Conservation (phyloP, 2,888 invertebrate species). For the Galerucella nymphaeae region DNA sequence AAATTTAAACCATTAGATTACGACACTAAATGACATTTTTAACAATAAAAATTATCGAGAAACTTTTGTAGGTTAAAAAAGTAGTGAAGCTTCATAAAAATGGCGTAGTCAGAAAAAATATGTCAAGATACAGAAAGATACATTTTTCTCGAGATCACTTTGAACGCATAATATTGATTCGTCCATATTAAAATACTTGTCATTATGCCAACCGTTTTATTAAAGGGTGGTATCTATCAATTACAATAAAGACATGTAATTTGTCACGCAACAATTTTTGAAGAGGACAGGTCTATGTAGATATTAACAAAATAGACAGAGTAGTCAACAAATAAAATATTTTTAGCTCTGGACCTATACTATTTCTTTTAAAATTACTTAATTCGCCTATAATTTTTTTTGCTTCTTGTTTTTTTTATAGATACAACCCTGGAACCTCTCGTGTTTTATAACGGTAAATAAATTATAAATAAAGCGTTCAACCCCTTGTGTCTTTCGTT, state of each 20-base stretch:
- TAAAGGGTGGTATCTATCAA: background rate
- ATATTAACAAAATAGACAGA: background rate
- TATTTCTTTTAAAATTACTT: background rate
- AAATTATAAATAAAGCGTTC: conserved; percentile 11
- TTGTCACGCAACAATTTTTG: conserved; percentile 7
- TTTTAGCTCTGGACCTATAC: too few relatives aligned
- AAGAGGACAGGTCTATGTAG: background rate
- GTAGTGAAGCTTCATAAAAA: too few relatives aligned
- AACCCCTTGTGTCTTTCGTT: conserved; percentile 20
- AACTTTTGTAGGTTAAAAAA: too few relatives aligned
- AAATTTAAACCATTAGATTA: too few relatives aligned
- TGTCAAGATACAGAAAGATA: too few relatives aligned
- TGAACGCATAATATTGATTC: background rate
- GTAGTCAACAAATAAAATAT: background rate
- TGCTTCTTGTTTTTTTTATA: background rate
- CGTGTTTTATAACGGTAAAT: conserved; percentile 20
- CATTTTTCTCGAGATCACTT: too few relatives aligned
- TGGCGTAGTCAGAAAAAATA: too few relatives aligned
- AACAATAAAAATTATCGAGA: too few relatives aligned
- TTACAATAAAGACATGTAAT: conserved; percentile 13
- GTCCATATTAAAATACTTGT: background rate
- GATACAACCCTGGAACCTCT: conserved; percentile 12
- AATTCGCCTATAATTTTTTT: background rate
- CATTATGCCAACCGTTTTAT: conserved; percentile 6
- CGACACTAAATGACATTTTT: too few relatives aligned